A percentile compares a stretch with the other conserved stretches of the same genome.
phyloP scores from a whole-genome alignment of 2,113 vertebrate species.

The Sturnus vulgaris region DNA sequence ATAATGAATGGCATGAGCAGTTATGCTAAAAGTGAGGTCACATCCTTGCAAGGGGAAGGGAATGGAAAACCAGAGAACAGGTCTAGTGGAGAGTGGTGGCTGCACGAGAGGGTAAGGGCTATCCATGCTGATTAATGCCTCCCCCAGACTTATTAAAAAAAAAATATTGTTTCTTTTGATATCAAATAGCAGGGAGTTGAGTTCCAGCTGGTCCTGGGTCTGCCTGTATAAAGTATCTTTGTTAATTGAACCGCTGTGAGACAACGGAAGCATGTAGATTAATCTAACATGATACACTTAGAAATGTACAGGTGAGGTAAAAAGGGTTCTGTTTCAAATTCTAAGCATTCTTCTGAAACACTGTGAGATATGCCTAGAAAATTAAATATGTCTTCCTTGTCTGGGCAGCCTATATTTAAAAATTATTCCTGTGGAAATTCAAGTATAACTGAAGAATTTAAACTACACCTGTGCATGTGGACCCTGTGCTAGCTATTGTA shows the following conservation, averaged over 20 bases:
- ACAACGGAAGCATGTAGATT: not conserved
- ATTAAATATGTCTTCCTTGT: not conserved
- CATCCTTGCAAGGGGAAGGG: not conserved
- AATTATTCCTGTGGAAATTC: not conserved
- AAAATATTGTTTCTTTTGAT: not conserved
- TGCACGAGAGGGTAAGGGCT: not conserved
- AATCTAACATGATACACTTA: not conserved
- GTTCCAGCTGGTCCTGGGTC: not conserved
- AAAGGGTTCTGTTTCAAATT: not conserved
- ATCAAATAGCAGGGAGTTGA: not conserved
- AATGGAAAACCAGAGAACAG: not conserved
- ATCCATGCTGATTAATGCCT: not conserved
- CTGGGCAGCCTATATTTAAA: not conserved
- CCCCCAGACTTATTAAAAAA: not conserved
- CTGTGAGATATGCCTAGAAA: not conserved
- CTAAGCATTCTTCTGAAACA: not conserved
- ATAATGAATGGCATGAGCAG: not conserved
- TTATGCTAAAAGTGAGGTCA: not conserved
- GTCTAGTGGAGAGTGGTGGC: not conserved
- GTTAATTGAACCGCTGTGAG: not conserved
- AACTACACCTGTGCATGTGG: not conserved
- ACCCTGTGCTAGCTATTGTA: not conserved
- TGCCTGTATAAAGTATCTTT: not conserved
- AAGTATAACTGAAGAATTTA: not conserved
- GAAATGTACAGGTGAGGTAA: not conserved